phyloP scores from a whole-genome alignment of 2,888 invertebrate genomes.

The Cryptus viduatorius region DNA sequence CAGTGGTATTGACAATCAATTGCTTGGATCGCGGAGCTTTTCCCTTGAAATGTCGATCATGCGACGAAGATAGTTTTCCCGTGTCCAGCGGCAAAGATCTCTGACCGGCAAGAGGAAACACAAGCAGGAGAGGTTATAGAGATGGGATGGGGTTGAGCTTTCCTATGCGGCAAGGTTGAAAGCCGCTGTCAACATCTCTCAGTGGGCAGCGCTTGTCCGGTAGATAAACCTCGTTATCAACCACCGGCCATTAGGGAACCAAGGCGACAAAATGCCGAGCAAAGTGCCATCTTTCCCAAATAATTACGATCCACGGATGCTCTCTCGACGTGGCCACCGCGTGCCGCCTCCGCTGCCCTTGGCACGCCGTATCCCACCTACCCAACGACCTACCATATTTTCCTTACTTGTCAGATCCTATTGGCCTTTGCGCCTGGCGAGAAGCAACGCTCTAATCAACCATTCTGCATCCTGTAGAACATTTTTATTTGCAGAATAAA shows the following conservation, averaged over 20 bases:
- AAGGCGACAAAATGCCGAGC: slow-evolving; percentile 84
- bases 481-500: not conserved
- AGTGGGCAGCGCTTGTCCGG: slow-evolving; percentile 82
- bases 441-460: slow-evolving; percentile 28
- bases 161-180: slow-evolving; percentile 81
- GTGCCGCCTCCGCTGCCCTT: slow-evolving; percentile 39
- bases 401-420: slow-evolving; percentile 73
- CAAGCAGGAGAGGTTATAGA: slow-evolving; percentile 27
- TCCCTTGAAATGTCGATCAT: slow-evolving; percentile 32
- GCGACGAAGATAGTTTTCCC: slow-evolving; percentile 44
- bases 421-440: slow-evolving; percentile 10
- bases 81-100: slow-evolving; percentile 55
- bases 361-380: slow-evolving; percentile 52
- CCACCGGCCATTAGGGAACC: slow-evolving; percentile 84
- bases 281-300: slow-evolving; percentile 85
- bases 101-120: slow-evolving; percentile 55
- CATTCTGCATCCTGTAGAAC: not conserved
- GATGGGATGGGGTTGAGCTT: slow-evolving; percentile 56
- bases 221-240: slow-evolving; percentile 84
- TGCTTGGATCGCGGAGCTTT: not conserved
- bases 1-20: not conserved
- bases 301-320: slow-evolving; percentile 80
- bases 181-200: slow-evolving; percentile 85
- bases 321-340: slow-evolving; percentile 58
- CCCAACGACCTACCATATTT: slow-evolving; percentile 73